Base-by-base conservation (phyloP, 2,113 vertebrate species). In the Antigone vipio region DNA sequence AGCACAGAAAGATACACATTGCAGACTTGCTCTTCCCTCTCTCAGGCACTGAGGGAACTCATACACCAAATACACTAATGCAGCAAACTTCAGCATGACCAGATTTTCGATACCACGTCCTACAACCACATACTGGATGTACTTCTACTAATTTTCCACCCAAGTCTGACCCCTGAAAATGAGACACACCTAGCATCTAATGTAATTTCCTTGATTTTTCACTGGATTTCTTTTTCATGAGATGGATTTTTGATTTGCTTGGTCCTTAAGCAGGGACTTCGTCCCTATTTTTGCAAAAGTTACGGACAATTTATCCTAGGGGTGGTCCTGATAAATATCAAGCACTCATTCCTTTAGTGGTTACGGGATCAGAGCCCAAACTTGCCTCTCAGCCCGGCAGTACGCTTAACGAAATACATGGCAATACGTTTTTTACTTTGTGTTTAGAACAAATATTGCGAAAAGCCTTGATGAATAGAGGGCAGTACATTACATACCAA, bases 81-180 rank as follows among this genome's bases (percentile, higher is more conserved):
- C 15, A 24, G 24, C 0, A 3, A 55, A 62, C n/a, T 76, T 79
- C 42, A 22, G 42, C 58, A 27, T 2, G 9, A 56, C 15, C 10
- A 9, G 8, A 18, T 42, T 92, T 79, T 58, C 5, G 2, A 38
- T 18, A 20, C 17, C 40, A 9, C 1, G 1, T 66, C 50, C 34
- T 73, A 27, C 49, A 42, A 1, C 5, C 35, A 11, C 1, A 0
- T 34, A 22, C 23, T 42, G 53, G 19, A 2, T 50, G 22, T 21
- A 9, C 2, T 53, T 38, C 26, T 32, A 19, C 22, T 27, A 4
- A 56, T 62, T 60, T 73, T n/a, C 27, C 11, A 6, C 15, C 21
- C 50, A 44, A 44, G 11, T 10, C 22, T 55, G 63, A 35, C 3
- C 18, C 40, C 59, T 10, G 59, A 74, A 89, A 80, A 59, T 3